Evolutionary conservation across 2,888 invertebrate genomes (phyloP), one percentile per base, ranked within the genome.

Genomic region (Druceiella hillmani): DNA sequence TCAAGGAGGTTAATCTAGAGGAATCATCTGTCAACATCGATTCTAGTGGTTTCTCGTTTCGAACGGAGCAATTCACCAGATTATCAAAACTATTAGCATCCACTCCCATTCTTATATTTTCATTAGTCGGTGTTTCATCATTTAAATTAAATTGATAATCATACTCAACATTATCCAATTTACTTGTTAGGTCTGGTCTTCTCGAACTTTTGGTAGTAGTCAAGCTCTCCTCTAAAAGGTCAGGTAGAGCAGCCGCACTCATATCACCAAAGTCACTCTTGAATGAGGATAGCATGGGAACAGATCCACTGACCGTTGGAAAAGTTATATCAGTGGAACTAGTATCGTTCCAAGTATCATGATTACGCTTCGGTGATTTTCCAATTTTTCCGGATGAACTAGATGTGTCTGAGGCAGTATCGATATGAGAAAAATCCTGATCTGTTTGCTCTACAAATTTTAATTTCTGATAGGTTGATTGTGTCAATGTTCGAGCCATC

Each of bases 341-440:
- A 1, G 83, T 80, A 37, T 88, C 87, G 53, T 84, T 86, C 87
- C 88, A 88, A 0, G 86, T 87, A 55, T 85, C 85, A 11, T 73
- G 71, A 34, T 55, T 55, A 9, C 37, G 56, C 10, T 53, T 56
- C 0, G 56, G 53, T 3, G 16, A 13, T 7, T 2, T 11, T 4
- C 30, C 42, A 11, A 41, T 42, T n/a, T 26, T 36, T 3, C 17
- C 24, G 9, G 36, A 34, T 1, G 49, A 47, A 4, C 45, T 46
- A 2, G 59, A 59, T 2, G 57, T 58, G 3, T 50, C 47, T 5
- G 40, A 33, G 6, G 43, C 46, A 34, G 46, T 46, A 11, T 52
- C 52, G 5, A 50, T 43, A 32, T 45, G 52, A 13, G 60, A 61
- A 29, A 62, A 58, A 38, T 66, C 66, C 2, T 62, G 60, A 58